Base-by-base conservation (phyloP, 2,888 invertebrate species). In the Antheraea yamamai region DNA sequence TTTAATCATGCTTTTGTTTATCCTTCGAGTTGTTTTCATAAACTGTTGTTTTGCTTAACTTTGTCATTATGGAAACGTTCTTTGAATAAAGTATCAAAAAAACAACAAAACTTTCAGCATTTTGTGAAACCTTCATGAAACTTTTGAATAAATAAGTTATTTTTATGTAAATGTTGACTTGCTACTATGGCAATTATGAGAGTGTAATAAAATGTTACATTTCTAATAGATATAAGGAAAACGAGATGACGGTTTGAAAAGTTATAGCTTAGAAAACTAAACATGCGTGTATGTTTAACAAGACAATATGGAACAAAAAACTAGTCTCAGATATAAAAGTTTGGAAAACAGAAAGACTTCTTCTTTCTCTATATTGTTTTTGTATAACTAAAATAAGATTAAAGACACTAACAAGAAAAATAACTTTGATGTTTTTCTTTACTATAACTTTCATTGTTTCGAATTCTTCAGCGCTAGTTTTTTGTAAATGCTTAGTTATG, bases 11-110 rank as follows among this genome's bases (percentile, higher is more conserved):
- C 16, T 66, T 64, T 66, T 23, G 26, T 66, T 66, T 66, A 66
- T 66, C 64, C 18, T 66, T 66, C 64, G 30, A 26, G 14, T 30
- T 66, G 64, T 66, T 66, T 66, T 66, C 26, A 66, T 66, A 66
- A 66, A 66, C 30, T 30, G 64, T 66, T 66, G 30, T 66, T 66
- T 66, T 66, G 30, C 30, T 30, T 66, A 66, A 61, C 61, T 61
- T 61, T 61, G 61, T 61, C 61, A 61, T 61, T 61, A 61, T 14
- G 23, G 23, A 61, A 61, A 66, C 64, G 30, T 66, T 66, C 26
- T 30, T 26, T 1, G 64, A 16, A 66, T 66, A 26, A 66, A 66
- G 64, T 61, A 14, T 61, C 23, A 61, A 61, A 23, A 47, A 66
- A 66, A 66, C 12, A 66, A 66, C 3, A 66, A 66, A n/a, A 66